Evolutionary conservation across 2,888 invertebrate genomes (phyloP).

Genomic region (Amphipyra berbera): DNA sequence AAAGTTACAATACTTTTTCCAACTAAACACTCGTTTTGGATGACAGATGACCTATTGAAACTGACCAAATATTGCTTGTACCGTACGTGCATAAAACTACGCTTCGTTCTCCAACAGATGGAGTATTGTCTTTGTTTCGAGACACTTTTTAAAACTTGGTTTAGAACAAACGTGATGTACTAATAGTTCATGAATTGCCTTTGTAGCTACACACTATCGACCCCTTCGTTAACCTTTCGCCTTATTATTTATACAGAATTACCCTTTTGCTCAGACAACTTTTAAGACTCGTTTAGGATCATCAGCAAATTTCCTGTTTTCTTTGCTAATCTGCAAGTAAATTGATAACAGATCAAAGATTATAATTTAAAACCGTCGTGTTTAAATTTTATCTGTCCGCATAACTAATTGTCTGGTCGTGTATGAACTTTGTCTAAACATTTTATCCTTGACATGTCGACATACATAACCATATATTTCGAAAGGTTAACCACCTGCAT

Average conservation of each 20-base stretch:
- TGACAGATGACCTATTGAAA: conserved; percentile 7
- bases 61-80: background rate
- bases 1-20: conserved; percentile 21
- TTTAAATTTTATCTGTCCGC: conserved; percentile 20
- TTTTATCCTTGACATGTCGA: conserved; percentile 61
- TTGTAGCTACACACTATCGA: no score
- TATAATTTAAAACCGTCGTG: background rate
- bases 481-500: conserved; percentile 61
- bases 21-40: conserved; percentile 14
- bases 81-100: no score
- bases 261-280: background rate
- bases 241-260: background rate
- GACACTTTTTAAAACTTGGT: no score
- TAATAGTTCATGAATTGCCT: no score
- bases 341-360: no score
- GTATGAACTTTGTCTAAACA: conserved; percentile 46
- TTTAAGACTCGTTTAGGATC: background rate
- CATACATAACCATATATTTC: conserved; percentile 43
- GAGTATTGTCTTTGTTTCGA: no score
- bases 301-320: no score
- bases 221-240: background rate
- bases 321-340: no score
- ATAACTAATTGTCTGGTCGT: conserved; percentile 33
- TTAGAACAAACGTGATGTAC: no score
- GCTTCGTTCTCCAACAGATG: no score